A percentile compares a stretch with the other conserved stretches of the same genome.
phyloP scores from a whole-genome alignment of 2,797 vertebrate genomes.

The Decapterus maruadsi region DNA sequence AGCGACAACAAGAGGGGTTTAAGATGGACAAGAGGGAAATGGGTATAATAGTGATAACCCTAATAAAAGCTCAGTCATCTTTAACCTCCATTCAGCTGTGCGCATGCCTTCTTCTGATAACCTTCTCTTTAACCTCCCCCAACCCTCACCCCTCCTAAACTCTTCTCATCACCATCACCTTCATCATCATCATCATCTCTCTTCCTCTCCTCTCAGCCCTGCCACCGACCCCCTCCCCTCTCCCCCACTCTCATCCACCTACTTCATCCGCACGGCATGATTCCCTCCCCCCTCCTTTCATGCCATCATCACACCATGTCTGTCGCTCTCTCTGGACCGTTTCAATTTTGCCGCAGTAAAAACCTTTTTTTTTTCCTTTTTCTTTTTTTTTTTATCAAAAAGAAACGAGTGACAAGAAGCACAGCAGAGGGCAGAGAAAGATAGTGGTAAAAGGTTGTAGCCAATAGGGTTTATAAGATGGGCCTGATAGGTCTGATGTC shows the following conservation, averaged over 20 bases:
- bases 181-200: slow-evolving; percentile 23
- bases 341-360: slow-evolving; percentile 55
- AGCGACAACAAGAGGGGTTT: background rate
- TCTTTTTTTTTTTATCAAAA: slow-evolving; percentile 62
- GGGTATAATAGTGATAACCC: slow-evolving; percentile 1
- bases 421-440: slow-evolving; percentile 15
- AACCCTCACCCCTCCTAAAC: slow-evolving; percentile 18
- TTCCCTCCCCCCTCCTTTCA: slow-evolving; percentile 36
- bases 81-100: slow-evolving; percentile 23
- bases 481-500: slow-evolving; percentile 23
- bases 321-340: slow-evolving; percentile 49
- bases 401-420: slow-evolving; percentile 42
- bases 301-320: slow-evolving; percentile 56
- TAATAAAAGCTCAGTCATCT: slow-evolving; percentile 40
- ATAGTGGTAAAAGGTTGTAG: slow-evolving; percentile 65
- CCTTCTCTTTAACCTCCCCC: background rate
- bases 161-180: slow-evolving; percentile 32
- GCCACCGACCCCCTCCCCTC: slow-evolving; percentile 12
- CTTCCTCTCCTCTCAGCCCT: slow-evolving; percentile 29
- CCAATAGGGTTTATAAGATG: slow-evolving; percentile 54
- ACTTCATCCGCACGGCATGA: slow-evolving; percentile 49
- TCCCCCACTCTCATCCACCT: slow-evolving; percentile 12
- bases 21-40: slow-evolving; percentile 6
- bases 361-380: slow-evolving; percentile 21
- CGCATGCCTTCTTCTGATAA: slow-evolving; percentile 24